These are phyloP conservation scores for Rhinoraja longicauda DNA, from an alignment of 2,797 vertebrate species.

Conservation along the genomic window DNA sequence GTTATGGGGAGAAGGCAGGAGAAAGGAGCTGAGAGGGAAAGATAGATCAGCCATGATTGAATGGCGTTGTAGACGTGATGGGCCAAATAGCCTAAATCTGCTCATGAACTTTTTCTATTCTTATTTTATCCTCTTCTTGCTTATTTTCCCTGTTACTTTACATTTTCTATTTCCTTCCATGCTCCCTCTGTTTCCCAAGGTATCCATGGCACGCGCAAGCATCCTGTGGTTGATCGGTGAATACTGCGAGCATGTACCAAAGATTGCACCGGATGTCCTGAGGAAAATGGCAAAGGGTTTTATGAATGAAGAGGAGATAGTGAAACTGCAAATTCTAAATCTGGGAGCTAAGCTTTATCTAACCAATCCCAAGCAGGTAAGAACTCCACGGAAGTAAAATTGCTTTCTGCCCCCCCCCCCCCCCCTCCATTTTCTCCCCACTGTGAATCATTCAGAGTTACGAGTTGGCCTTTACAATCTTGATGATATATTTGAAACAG, in stretches of 20 bases:
- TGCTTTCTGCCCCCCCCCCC: no score
- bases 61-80: no score
- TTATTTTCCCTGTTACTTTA: no score
- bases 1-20: no score
- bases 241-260: slow-evolving; percentile 90
- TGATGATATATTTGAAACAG: not conserved
- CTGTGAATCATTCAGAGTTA: not conserved
- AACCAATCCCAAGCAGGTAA: slow-evolving; percentile 95
- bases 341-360: slow-evolving; percentile 89
- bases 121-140: no score
- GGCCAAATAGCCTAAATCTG: no score
- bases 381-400: not conserved
- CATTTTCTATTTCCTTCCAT: not conserved
- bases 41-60: no score
- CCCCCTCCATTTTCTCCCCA: no score
- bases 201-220: slow-evolving; percentile 91
- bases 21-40: no score
- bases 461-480: not conserved
- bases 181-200: slow-evolving; percentile 53
- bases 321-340: slow-evolving; percentile 89
- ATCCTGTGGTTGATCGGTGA: slow-evolving; percentile 96
- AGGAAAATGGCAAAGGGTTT: slow-evolving; percentile 90
- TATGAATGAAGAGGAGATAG: slow-evolving; percentile 85
- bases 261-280: slow-evolving; percentile 89
- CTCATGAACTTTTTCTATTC: no score